A percentile compares a stretch with the other conserved stretches of the same genome.
Conservation (phyloP, 2,888 invertebrate species). For the Volucella bombylans region DNA sequence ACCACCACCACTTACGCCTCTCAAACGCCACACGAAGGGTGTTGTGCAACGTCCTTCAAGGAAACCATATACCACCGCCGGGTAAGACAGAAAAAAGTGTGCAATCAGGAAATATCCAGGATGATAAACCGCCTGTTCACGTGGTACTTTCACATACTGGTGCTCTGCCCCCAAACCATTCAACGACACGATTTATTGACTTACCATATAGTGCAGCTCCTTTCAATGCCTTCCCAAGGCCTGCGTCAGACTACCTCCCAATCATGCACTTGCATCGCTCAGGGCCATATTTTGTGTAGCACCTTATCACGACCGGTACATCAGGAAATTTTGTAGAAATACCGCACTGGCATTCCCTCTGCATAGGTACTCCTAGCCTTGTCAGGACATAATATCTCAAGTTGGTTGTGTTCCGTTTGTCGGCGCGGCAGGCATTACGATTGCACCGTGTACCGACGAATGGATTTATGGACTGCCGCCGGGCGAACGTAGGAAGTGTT, state of each 20-base stretch:
- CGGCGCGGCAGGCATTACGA: conserved; percentile 59
- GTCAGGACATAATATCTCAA: conserved; percentile 73
- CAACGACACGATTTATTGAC: conserved; percentile 70
- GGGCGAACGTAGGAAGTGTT: conserved; percentile 70
- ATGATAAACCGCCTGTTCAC: conserved; percentile 74
- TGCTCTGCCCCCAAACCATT: conserved; percentile 40
- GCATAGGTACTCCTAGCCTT: conserved; percentile 53
- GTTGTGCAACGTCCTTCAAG: conserved; percentile 34
- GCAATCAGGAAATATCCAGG: conserved; percentile 72
- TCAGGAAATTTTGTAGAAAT: conserved; percentile 71
- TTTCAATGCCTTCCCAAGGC: conserved; percentile 67
- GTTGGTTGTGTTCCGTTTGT: conserved; percentile 66
- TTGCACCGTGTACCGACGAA: conserved; percentile 54
- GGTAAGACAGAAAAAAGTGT: conserved; percentile 40
- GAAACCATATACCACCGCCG: conserved; percentile 2
- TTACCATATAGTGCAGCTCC: conserved; percentile 62
- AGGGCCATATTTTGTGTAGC: conserved; percentile 66
- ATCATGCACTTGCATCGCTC: conserved; percentile 65
- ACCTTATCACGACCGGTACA: conserved; percentile 66
- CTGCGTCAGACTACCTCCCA: conserved; percentile 66
- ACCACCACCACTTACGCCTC: neutral
- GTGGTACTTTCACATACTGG: conserved; percentile 63
- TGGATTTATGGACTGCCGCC: conserved; percentile 70
- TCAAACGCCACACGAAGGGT: conserved; percentile 8
- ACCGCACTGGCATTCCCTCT: conserved; percentile 60